A percentile compares a stretch with the other conserved stretches of the same genome.
phyloP scores from a whole-genome alignment of 1,140 invertebrate genomes.

The Odontomachus brunneus region DNA sequence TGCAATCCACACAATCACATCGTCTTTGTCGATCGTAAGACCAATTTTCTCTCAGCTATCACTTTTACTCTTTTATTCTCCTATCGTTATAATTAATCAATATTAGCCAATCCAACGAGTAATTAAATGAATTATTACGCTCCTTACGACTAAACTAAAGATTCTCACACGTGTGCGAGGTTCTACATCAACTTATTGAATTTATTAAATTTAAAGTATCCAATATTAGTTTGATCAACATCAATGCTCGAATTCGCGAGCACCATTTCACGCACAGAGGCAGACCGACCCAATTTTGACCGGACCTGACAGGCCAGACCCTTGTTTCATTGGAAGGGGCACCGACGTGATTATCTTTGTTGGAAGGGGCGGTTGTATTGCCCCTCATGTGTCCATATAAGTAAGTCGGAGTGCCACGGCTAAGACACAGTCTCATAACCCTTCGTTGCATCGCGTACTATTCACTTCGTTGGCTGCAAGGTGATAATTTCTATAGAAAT shows the following conservation, averaged over 20 bases:
- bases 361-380: constrained; percentile 65
- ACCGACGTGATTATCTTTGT: constrained; percentile 58
- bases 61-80: not conserved
- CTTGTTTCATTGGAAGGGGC: constrained; percentile 63
- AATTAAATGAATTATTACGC: no score
- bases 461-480: constrained; percentile 54
- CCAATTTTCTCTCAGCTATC: not conserved
- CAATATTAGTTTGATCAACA: not conserved
- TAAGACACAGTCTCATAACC: constrained; percentile 77
- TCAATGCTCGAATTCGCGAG: not conserved
- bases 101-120: no score
- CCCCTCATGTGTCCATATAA: constrained; percentile 76
- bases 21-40: not conserved
- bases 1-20: not conserved
- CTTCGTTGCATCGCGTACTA: constrained; percentile 67
- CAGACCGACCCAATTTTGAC: constrained; percentile 77
- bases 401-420: constrained; percentile 68
- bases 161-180: no score
- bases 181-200: no score
- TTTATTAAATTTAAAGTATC: not conserved
- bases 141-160: no score
- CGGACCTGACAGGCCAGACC: constrained; percentile 60
- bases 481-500: constrained; percentile 19
- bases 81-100: no score
- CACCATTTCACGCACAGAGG: constrained; percentile 28